These are phyloP conservation scores for Entomyzon cyanotis DNA, from an alignment of 2,113 vertebrate species.

Conservation along the genomic window DNA sequence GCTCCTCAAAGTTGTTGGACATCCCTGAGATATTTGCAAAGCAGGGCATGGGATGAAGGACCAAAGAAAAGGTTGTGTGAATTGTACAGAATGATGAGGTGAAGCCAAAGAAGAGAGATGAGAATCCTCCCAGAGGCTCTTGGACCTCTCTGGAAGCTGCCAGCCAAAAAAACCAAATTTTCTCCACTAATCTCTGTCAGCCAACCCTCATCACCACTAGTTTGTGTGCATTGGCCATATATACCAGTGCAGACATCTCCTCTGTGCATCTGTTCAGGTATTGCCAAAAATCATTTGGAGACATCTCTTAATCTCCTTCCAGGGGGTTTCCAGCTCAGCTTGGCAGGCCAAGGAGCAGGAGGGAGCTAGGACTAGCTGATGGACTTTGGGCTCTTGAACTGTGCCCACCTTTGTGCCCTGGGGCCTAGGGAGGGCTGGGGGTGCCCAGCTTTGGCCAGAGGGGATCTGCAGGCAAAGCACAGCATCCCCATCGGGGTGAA, in stretches of 20 bases:
- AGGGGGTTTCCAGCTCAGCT: neutral
- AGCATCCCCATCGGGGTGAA: neutral
- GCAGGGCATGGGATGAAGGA: neutral
- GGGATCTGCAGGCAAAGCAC: neutral
- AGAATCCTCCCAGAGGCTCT: neutral
- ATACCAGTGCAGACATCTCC: neutral
- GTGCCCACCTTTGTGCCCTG: neutral
- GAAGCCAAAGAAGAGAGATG: neutral
- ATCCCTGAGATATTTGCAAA: neutral
- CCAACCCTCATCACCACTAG: neutral
- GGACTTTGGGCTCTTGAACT: neutral
- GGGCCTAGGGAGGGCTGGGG: neutral
- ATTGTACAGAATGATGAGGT: rapidly evolving
- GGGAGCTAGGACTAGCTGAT: neutral
- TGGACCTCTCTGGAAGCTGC: neutral
- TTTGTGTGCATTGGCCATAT: neutral
- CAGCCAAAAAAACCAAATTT: neutral
- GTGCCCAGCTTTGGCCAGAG: neutral
- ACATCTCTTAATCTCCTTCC: neutral
- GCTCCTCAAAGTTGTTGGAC: neutral
- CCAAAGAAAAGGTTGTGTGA: neutral
- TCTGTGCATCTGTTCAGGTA: neutral
- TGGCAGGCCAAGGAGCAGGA: neutral
- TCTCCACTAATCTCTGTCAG: neutral
- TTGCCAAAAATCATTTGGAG: neutral